A percentile compares a stretch with the other conserved stretches of the same genome.
Conservation (phyloP, 2,888 invertebrate genomes). For the Clitarchus hookeri region DNA sequence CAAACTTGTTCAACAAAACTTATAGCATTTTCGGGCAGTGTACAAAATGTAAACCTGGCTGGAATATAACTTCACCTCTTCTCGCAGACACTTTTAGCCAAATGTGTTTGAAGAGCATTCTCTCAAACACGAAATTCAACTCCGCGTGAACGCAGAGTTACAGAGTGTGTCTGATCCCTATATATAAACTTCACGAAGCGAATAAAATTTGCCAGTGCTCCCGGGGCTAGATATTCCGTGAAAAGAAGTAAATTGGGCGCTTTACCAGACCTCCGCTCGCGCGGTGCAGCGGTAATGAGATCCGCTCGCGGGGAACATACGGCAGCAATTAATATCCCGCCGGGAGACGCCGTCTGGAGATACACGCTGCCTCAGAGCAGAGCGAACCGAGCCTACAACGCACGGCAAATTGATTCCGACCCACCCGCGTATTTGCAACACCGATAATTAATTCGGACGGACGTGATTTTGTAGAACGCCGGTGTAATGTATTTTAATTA, state of each 20-base stretch:
- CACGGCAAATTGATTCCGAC: not conserved
- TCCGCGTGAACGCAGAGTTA: not conserved
- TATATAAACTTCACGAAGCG: not conserved
- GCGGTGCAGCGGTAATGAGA: not conserved
- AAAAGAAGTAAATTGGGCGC: no score
- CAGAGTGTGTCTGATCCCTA: not conserved
- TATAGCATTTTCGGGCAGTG: no score
- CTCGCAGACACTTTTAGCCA: no score
- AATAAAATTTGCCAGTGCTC: not conserved
- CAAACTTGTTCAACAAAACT: no score
- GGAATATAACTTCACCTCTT: no score
- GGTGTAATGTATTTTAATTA: not conserved
- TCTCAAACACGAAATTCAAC: not conserved
- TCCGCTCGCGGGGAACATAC: not conserved
- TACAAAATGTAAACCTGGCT: no score
- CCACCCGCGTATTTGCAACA: not conserved
- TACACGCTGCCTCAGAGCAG: not conserved
- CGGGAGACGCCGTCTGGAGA: not conserved
- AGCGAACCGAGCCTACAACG: not conserved
- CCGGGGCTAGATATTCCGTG: no score
- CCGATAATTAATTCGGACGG: conserved; percentile 2
- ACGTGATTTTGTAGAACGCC: not conserved
- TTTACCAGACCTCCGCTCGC: no score
- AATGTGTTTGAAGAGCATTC: not conserved
- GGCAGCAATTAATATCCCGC: not conserved